Percentiles rank a stretch among this genome's conserved stretches.
Evolutionary conservation across 2,888 invertebrate genomes (phyloP).

Genomic region (Sympetrum striolatum): DNA sequence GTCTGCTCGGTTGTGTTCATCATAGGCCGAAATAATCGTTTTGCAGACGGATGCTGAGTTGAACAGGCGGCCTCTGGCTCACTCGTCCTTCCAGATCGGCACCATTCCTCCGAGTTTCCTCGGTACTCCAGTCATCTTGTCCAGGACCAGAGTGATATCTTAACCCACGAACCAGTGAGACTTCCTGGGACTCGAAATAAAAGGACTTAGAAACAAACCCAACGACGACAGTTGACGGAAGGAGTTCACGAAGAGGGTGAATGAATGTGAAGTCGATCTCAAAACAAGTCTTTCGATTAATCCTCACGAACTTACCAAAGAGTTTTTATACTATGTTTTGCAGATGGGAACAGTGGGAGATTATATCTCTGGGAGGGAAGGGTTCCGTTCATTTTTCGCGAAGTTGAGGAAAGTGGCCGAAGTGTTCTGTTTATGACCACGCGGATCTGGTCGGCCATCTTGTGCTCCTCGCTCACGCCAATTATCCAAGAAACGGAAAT

Average conservation of each 20-base stretch:
- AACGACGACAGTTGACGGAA: no score
- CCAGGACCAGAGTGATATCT: background rate
- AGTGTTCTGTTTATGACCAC: no score
- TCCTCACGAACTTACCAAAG: background rate
- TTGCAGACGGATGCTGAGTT: slow-evolving; percentile 11
- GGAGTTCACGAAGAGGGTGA: background rate
- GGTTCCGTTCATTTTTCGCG: no score
- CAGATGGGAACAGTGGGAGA: no score
- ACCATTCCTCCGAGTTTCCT: slow-evolving; percentile 22
- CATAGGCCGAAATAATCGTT: background rate
- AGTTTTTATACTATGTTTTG: background rate
- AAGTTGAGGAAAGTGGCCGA: no score
- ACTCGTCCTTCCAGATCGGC: slow-evolving; percentile 21
- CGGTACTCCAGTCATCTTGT: slow-evolving; percentile 1
- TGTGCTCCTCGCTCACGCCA: no score
- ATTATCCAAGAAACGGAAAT: no score
- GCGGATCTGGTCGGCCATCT: no score
- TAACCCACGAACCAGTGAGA: background rate
- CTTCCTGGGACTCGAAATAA: no score
- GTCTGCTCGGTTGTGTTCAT: background rate
- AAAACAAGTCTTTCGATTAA: background rate
- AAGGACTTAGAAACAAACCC: no score
- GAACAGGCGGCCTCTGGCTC: background rate
- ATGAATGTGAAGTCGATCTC: background rate
- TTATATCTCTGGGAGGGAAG: no score